Base-by-base conservation (phyloP, 37 sponge, comb jelly and placozoan species). In the Bolinopsis microptera region DNA sequence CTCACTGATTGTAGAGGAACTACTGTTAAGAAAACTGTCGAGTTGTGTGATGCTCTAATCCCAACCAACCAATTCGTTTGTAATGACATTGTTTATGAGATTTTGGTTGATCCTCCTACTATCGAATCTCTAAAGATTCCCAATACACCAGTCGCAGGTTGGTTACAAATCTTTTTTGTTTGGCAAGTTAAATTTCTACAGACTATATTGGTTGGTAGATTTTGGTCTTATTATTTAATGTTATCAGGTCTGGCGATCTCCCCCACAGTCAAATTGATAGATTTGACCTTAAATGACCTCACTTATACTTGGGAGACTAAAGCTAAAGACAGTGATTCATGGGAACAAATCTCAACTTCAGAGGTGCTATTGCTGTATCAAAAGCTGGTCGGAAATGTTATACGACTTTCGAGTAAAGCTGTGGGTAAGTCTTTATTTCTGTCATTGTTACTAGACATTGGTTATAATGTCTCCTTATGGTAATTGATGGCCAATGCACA, bases 41-140 rank as follows among this genome's bases (percentile, higher is more conserved):
- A 28, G 5, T 24, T 72, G n/a, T 72, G 31, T 28, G 31, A n/a
- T 72, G 75, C 75, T 8, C 5, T 72, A 2, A 72, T 30, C 25
- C 5, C 31, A 3, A 8, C 31, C 75, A 72, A 72, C 75, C 3
- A 72, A 30, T 28, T 72, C 5, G 27, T n/a, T 72, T n/a, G 5
- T 8, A 28, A 72, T 28, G 31, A 72, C 2, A 24, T 28, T 28
- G 3, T 3, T n/a, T 28, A 30, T n/a, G 31, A 82, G 3, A 82
- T 82, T 23, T 31, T 32, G 1, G 36, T 82, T 3, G 38, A 82
- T 36, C 83, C 83, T 32, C 83, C 83, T 35, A 35, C 83, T 82
- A 82, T 82, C 32, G 83, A 82, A 5, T 3, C 3, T 32, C 32
- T 82, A 8, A 35, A 24, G 75, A 72, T 72, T 28, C 18, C 27